A percentile compares a stretch with the other conserved stretches of the same genome.
Conservation (phyloP, 1,140 invertebrate genomes). For the Trichogramma pretiosum region DNA sequence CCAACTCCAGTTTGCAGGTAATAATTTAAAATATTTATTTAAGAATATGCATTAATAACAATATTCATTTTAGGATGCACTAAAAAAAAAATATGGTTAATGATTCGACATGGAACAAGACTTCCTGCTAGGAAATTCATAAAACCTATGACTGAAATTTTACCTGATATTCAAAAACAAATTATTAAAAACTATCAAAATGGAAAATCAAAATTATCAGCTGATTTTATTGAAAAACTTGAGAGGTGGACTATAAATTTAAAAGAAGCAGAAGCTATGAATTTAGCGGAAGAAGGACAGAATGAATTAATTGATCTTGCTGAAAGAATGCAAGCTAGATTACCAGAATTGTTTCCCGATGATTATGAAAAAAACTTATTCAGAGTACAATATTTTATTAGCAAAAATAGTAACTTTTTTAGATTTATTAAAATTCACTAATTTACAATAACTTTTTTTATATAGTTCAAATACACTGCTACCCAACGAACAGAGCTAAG, state of each 20-base stretch:
- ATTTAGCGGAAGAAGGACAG: conserved; percentile 55
- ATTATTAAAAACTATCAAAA: conserved; percentile 42
- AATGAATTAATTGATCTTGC: conserved; percentile 57
- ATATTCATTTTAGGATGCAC: conserved; percentile 46
- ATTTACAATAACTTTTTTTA: background rate
- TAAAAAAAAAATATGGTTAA: conserved; percentile 54
- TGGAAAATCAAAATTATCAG: conserved; percentile 27
- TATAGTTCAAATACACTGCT: conserved; percentile 64
- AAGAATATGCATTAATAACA: no score
- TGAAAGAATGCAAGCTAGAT: conserved; percentile 56
- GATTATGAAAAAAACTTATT: conserved; percentile 49
- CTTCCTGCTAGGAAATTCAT: conserved; percentile 52
- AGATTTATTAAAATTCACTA: no score
- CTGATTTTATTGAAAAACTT: conserved; percentile 40
- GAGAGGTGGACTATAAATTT: conserved; percentile 47
- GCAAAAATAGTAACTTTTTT: background rate
- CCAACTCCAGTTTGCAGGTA: conserved; percentile 47
- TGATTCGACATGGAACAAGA: conserved; percentile 60
- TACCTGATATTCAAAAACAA: conserved; percentile 43
- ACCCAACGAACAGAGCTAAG: conserved; percentile 66
- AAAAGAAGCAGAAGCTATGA: conserved; percentile 41
- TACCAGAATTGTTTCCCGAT: conserved; percentile 51
- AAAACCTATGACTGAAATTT: conserved; percentile 39
- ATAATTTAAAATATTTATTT: conserved; percentile 15
- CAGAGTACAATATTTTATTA: conserved; percentile 38